Evolutionary conservation across 2,888 invertebrate genomes (phyloP), one percentile per base, ranked within the genome.

Genomic region (Trypoxylon attenuatum): DNA sequence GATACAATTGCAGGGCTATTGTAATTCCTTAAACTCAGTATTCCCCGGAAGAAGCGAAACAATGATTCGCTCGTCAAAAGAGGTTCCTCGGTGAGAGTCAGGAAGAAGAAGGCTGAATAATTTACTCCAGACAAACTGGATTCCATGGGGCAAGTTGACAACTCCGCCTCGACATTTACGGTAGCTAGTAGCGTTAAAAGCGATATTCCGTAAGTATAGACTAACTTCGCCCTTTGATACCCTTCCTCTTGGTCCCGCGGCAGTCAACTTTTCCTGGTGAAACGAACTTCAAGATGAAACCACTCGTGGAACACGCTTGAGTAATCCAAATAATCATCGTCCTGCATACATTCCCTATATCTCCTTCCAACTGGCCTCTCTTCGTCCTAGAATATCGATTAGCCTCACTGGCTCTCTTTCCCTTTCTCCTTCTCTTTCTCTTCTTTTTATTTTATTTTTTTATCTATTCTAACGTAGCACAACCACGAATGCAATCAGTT

Each of bases 161-260:
- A 77, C 78, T 76, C 77, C 76, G 71, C 78, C 72, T 59, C 67
- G 66, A 69, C 78, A 64, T 78, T 78, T 78, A 73, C 65, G 39
- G 25, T 50, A 41, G 63, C 63, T 59, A 57, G 62, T 62, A 60
- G 52, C 76, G 76, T 78, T 76, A 78, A 78, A 76, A 78, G 78
- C 78, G 76, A 73, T 76, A 76, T 76, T 78, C 71, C 71, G 62
- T 69, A 73, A 78, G 78, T 77, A 77, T 73, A 73, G 76, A 59
- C 61, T 62, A 77, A 77, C 77, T 77, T 77, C 71, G 71, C 64
- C 76, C 75, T 78, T 77, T 78, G 77, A 77, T 77, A 77, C 64
- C 13, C 33, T 13, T 13, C 13, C 33, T 33, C 33, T 33, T 10
- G 10, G 4, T 33, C 33, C n/a, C 29, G 58, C 68, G 69, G 61